Evolutionary conservation across 1,140 invertebrate genomes (phyloP), one percentile per base, ranked within the genome.

Genomic region (Hyphantria cunea): DNA sequence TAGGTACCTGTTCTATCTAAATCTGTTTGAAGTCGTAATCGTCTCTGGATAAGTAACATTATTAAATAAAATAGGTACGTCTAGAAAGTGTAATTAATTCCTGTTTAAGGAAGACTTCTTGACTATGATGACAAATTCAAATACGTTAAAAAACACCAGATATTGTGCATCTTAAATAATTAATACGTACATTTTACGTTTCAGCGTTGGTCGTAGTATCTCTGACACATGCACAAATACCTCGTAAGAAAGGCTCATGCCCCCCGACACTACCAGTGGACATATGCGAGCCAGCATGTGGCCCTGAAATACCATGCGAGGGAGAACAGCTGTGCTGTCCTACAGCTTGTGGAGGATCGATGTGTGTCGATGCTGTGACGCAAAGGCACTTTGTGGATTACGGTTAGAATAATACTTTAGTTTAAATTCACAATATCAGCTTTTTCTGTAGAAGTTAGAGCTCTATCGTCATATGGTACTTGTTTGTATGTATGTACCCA

Each of bases 351-450:
- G 92, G 92, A 0, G 92, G 93, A 4, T 71, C 85, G 0, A 84
- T 92, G 69, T 93, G 93, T 52, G 91, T 92, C 0, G 86, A 83
- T 41, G 80, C 92, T 3, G 91, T 93, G 65, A 92, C 92, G 0
- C 45, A 74, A 44, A 70, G 86, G 15, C 77, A 82, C 37, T 83
- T 84, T 31, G 74, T 80, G 10, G 80, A 70, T 15, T 58, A 79
- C 41, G 78, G 86, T 87, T 25, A 31, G 55, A 32, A 42, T 25
- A 5, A 3, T 5, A 25, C 17, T 25, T 25, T 5, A 25, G 5
- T 25, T 25, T 25, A 5, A 25, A 3, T 25, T 25, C 17, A 25
- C 17, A n/a, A n/a, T n/a, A n/a, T n/a, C n/a, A 25, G 17, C 17
- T 25, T 25, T 25, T 25, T 3, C 1, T 25, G 17, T 5, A 25